Evolutionary conservation across 2,888 invertebrate genomes (phyloP), one percentile per base, ranked within the genome.

Genomic region (Tholera decimalis): DNA sequence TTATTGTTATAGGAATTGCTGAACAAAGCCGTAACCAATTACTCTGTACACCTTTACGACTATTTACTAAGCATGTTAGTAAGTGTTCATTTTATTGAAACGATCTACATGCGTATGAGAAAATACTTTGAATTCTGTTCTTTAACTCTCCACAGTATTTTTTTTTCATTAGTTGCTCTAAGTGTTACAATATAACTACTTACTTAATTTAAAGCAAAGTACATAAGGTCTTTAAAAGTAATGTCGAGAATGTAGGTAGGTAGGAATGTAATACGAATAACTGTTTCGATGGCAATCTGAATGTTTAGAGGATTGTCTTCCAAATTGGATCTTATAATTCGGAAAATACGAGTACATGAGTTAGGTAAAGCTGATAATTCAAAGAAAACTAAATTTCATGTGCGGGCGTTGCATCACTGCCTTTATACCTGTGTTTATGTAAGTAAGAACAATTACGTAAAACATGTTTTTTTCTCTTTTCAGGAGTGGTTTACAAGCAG

Each of bases 401-500:
- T 6, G 4, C 18, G 41, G 56, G 41, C 76, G 75, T 76, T 75
- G 73, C 73, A 76, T 61, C 62, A 47, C 37, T 79, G 79, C 67
- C 76, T 73, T 59, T 50, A 44, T 24, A 3, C 1, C 3, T 15
- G 9, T 15, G 5, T 41, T 26, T 57, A 28, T 20, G 20, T 44
- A 55, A 43, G 2, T 44, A 9, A 41, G 26, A 57, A 49, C 18
- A 28, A 58, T 73, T 69, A 35, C 22, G 1, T 20, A 44, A 76
- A 70, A 61, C 49, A 61, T 58, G 15, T 81, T 83, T 89, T 89
- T 85, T 77, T 83, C 89, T 91, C 72, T 82, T 93, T 93, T 73
- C 94, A 95, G 95, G 92, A 91, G 91, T 91, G 90, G 87, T 91
- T 90, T 88, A 89, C 89, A 91, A 89, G 89, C 89, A 87, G 89